Base-by-base conservation (phyloP, 1,140 invertebrate species). In the Cheumatopsyche charites region DNA sequence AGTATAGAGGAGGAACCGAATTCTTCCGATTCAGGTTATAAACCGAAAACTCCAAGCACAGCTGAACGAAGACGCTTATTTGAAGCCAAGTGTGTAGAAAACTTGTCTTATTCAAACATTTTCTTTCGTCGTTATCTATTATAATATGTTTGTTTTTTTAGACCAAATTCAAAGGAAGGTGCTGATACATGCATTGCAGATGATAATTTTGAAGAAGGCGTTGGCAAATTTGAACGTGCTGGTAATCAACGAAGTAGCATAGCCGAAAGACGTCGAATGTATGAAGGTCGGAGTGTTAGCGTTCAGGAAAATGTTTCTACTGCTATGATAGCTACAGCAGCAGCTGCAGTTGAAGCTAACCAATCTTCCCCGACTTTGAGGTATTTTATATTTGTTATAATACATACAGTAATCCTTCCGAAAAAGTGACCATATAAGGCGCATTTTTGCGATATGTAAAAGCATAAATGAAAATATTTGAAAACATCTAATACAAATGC, bases 251-350 rank as follows among this genome's bases (percentile, higher is more conserved):
- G 89, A 42, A 87, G 85, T 72, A 92, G 91, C 7, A 93, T 94
- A 75, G 92, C 92, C 0, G 92, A 94, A 70, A 84, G 91, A 7
- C 84, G 91, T 2, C 88, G 90, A 71, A 83, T 92, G 75, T 94
- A 94, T 78, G 92, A 93, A 77, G 88, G 83, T 77, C 86, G 90
- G 17, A 91, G 87, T 6, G 81, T 85, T 43, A 88, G 88, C 26
- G 87, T 87, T 15, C 75, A 76, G 43, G 75, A 76, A 41, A 76
- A 26, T 0, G 61, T 63, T 7, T 69, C 75, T 4, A 41, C 69
- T 21, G 72, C 55, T 17, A 71, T 73, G 72, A 42, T 72, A 0
- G 72, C 69, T 0, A 43, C 66, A 6, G 49, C 52, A n/a, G 67
- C 52, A 9, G 62, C 62, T 66, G 82, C 87, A 6, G 86, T 84